phyloP scores from a whole-genome alignment of 2,888 invertebrate genomes.

The Sipunculus nudus region DNA sequence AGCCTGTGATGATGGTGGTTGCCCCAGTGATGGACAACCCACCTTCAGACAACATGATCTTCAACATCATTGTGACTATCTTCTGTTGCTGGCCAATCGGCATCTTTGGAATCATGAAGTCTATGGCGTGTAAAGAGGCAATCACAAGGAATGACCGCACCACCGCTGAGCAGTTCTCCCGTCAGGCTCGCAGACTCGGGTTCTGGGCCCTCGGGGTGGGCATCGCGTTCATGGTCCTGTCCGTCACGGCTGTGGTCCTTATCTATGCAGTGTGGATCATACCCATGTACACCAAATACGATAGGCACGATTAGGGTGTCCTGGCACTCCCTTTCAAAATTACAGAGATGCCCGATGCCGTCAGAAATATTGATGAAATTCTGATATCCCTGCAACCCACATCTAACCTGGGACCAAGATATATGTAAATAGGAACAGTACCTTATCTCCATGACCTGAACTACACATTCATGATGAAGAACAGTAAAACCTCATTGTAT shows the following conservation, averaged over 20 bases:
- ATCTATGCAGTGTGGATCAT: slow-evolving; percentile 1
- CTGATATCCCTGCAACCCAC: too few relatives aligned
- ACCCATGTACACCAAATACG: too few relatives aligned
- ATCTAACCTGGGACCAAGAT: too few relatives aligned
- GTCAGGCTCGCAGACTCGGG: slow-evolving; percentile 17
- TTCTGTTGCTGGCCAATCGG: slow-evolving; percentile 38
- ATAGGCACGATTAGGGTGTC: too few relatives aligned
- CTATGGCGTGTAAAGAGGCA: slow-evolving; percentile 29
- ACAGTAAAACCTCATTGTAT: too few relatives aligned
- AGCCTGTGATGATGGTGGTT: slow-evolving; percentile 3
- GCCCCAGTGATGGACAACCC: slow-evolving; percentile 20
- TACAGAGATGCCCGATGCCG: too few relatives aligned
- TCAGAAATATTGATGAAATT: too few relatives aligned
- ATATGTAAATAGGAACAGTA: too few relatives aligned
- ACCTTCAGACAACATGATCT: slow-evolving; percentile 28
- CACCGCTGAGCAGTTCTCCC: background rate
- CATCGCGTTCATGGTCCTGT: slow-evolving; percentile 9
- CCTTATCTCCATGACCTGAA: too few relatives aligned
- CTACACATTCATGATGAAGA: too few relatives aligned
- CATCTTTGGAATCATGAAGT: slow-evolving; percentile 32
- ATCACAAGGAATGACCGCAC: slow-evolving; percentile 12
- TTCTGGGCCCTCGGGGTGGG: slow-evolving; percentile 27
- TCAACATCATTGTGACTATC: slow-evolving; percentile 31
- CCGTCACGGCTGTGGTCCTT: slow-evolving; percentile 3
- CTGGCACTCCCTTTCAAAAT: too few relatives aligned